Evolutionary conservation across 2,113 vertebrate species (phyloP).

Genomic region (Camarhynchus parvulus): DNA sequence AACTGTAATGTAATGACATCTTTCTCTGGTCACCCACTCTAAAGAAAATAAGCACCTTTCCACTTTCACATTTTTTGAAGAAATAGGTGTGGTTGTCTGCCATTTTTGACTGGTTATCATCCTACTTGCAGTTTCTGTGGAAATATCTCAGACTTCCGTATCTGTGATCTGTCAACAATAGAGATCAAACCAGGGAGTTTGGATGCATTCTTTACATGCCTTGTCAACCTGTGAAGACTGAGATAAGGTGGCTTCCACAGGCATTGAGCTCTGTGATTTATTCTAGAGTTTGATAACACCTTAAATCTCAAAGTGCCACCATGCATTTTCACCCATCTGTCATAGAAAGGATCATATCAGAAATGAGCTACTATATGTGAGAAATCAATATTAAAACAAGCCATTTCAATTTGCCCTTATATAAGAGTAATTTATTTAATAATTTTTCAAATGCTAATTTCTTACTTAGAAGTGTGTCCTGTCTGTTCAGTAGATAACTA

Average conservation of each 20-base stretch:
- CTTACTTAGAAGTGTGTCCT: neutral
- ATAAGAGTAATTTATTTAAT: neutral
- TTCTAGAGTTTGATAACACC: conserved; percentile 49
- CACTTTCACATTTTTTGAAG: neutral
- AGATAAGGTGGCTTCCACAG: conserved; percentile 64
- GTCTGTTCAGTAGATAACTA: neutral
- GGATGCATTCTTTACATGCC: conserved; percentile 9
- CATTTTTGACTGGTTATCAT: conserved; percentile 46
- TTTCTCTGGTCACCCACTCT: neutral
- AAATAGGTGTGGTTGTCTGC: conserved; percentile 17
- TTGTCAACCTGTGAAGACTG: conserved; percentile 51
- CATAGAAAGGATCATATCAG: neutral
- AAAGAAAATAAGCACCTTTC: neutral
- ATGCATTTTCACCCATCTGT: conserved; percentile 46
- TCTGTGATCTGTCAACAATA: conserved; percentile 56
- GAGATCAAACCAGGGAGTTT: conserved; percentile 19
- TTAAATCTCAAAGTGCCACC: conserved; percentile 46
- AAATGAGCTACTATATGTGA: neutral
- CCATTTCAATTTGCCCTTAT: neutral
- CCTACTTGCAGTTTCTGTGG: neutral
- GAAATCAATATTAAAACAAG: neutral
- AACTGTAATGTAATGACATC: neutral
- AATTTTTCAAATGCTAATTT: neutral
- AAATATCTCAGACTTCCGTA: conserved; percentile 45
- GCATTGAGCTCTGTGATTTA: conserved; percentile 39